Conservation (phyloP, 2,888 invertebrate species). For the Melolontha melolontha region DNA sequence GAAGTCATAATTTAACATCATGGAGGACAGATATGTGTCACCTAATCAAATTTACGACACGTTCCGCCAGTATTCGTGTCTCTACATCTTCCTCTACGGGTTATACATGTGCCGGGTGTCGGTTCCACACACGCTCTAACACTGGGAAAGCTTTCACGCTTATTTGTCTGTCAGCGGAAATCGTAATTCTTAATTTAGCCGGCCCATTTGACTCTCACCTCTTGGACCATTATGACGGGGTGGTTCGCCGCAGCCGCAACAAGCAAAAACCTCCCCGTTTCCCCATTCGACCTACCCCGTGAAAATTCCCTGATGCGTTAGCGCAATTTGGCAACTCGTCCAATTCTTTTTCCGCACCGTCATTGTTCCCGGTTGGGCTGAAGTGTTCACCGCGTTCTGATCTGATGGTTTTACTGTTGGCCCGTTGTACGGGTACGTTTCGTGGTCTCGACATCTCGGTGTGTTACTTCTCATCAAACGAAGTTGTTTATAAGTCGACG, state of each 20-base stretch:
- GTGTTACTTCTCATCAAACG: constrained; percentile 35
- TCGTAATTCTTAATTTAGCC: constrained; percentile 66
- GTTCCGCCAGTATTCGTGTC: constrained; percentile 54
- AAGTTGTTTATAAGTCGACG: constrained; percentile 33
- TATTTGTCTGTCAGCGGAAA: constrained; percentile 64
- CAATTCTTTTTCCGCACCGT: constrained; percentile 56
- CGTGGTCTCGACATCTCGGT: constrained; percentile 4
- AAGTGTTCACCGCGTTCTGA: constrained; percentile 57
- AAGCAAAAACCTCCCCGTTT: constrained; percentile 57
- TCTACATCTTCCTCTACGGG: constrained; percentile 54
- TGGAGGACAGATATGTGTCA: constrained; percentile 61
- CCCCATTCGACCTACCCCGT: constrained; percentile 48
- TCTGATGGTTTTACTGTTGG: constrained; percentile 24
- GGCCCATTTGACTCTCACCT: constrained; percentile 64
- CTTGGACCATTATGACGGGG: constrained; percentile 58
- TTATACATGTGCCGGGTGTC: constrained; percentile 48
- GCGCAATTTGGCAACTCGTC: constrained; percentile 59
- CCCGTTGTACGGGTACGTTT: no score
- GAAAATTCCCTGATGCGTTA: constrained; percentile 57
- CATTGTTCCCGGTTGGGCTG: constrained; percentile 60
- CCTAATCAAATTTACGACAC: constrained; percentile 64
- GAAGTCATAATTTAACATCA: constrained; percentile 63
- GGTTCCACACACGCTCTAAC: constrained; percentile 49
- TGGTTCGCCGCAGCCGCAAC: constrained; percentile 55
- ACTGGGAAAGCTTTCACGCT: constrained; percentile 56